Evolutionary conservation across 2,113 vertebrate species (phyloP).

Genomic region (Orycteropus afer): DNA sequence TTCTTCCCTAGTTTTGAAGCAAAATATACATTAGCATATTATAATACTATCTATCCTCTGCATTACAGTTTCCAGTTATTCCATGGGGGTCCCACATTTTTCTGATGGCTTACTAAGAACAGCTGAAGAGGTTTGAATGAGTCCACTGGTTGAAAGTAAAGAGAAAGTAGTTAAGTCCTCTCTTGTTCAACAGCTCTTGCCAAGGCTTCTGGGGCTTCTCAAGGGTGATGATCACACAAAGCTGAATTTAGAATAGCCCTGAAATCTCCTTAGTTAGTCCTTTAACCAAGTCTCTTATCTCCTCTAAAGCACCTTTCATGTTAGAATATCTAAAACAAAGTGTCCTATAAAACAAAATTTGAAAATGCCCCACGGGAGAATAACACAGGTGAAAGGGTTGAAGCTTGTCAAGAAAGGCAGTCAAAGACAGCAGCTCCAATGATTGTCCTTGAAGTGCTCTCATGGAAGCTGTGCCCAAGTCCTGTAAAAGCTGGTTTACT

Average conservation of each 20-base stretch:
- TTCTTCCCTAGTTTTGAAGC: background rate
- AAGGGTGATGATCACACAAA: background rate
- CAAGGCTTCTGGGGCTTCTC: background rate
- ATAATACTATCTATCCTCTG: background rate
- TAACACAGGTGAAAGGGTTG: background rate
- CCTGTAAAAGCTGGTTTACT: slow-evolving; percentile 15
- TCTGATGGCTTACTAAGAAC: background rate
- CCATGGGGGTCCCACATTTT: background rate
- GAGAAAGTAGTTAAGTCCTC: background rate
- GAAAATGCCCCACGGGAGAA: background rate
- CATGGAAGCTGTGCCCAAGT: background rate
- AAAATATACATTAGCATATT: background rate
- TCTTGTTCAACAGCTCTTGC: slow-evolving; percentile 14
- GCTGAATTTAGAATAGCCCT: background rate
- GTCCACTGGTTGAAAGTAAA: background rate
- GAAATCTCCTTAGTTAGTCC: background rate
- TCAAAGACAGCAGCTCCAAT: background rate
- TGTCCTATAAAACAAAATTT: background rate
- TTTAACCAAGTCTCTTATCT: slow-evolving; percentile 14
- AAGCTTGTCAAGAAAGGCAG: background rate
- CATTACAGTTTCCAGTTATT: background rate
- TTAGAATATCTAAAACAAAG: slow-evolving; percentile 17
- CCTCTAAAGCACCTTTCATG: background rate
- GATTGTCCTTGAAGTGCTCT: background rate
- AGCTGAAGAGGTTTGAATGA: background rate